Conservation (phyloP, 1,140 invertebrate genomes). For the Pollicipes pollicipes region DNA sequence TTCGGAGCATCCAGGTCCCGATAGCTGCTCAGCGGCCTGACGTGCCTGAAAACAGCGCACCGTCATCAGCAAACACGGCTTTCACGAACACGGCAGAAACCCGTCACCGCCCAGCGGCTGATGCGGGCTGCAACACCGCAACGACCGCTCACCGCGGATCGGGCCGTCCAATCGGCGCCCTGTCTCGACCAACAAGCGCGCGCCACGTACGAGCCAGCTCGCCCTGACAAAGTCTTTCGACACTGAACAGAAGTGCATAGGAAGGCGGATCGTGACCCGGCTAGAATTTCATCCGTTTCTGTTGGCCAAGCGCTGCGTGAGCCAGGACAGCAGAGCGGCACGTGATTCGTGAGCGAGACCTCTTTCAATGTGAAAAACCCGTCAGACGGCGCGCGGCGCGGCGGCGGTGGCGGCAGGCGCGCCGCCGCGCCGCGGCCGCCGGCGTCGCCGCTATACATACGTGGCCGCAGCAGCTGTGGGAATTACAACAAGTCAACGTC, state of each 20-base stretch:
- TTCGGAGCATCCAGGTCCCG: constrained; percentile 75
- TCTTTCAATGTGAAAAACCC: not conserved
- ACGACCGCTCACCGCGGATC: not conserved
- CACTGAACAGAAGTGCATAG: not conserved
- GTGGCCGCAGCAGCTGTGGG: not conserved
- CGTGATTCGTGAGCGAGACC: not conserved
- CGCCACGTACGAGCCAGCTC: no score
- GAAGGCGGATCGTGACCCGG: not conserved
- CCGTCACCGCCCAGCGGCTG: not conserved
- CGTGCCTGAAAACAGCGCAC: constrained; percentile 6
- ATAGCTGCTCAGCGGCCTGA: constrained; percentile 31
- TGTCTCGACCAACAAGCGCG: no score
- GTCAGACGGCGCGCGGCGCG: no score
- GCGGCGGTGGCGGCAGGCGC: no score
- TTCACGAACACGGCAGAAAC: no score
- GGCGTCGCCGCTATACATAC: not conserved
- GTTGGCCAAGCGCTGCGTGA: no score
- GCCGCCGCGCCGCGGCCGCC: no score
- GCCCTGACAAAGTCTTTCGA: no score
- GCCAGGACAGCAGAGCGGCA: not conserved
- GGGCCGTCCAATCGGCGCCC: not conserved
- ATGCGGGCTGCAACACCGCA: not conserved
- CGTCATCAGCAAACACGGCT: no score
- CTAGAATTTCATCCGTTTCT: not conserved
- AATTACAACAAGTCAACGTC: constrained; percentile 47